Base-by-base conservation (phyloP, 1,140 invertebrate species). In the Micrasema minimum region DNA sequence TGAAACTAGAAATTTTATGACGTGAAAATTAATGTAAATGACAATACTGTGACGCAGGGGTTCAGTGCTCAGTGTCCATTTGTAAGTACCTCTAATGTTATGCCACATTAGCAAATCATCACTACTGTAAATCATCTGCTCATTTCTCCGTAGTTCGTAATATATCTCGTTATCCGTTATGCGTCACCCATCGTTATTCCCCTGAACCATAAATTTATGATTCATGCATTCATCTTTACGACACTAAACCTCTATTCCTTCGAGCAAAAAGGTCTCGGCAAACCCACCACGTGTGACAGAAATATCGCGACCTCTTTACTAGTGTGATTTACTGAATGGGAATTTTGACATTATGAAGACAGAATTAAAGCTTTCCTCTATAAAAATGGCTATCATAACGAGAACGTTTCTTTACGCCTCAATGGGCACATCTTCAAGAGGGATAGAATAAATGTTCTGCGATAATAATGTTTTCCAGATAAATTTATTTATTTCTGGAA, bases 101-200 rank as follows among this genome's bases (percentile, higher is more conserved):
- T 16, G n/a, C 50, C 50, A 51, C 12, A 51, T n/a, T 23, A 22
- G 22, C 50, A 23, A 12, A 22, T 22, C 26, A 51, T 51, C 43
- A 53, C 50, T 61, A 43, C 38, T 67, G 51, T 72, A 72, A 72
- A 72, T 72, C 70, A 72, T 67, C 22, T 23, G 18, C 5, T 18
- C 46, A 35, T n/a, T n/a, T n/a, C n/a, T n/a, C n/a, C n/a, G n/a
- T 64, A 68, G 51, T 67, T 46, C 31, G 53, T 72, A 66, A 72
- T 68, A 68, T 72, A 72, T 72, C 45, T 65, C 55, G 41, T 68
- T 72, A 50, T 37, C 45, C 62, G 38, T 18, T 31, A 48, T 72
- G 71, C 69, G 37, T 72, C 71, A 72, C 61, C 45, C 57, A 46
- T 16, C 14, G 6, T n/a, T 12, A 38, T 51, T 51, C 6, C 12